A percentile compares a stretch with the other conserved stretches of the same genome.
Evolutionary conservation across 2,797 vertebrate genomes (phyloP).

Genomic region (Characodon lateralis): DNA sequence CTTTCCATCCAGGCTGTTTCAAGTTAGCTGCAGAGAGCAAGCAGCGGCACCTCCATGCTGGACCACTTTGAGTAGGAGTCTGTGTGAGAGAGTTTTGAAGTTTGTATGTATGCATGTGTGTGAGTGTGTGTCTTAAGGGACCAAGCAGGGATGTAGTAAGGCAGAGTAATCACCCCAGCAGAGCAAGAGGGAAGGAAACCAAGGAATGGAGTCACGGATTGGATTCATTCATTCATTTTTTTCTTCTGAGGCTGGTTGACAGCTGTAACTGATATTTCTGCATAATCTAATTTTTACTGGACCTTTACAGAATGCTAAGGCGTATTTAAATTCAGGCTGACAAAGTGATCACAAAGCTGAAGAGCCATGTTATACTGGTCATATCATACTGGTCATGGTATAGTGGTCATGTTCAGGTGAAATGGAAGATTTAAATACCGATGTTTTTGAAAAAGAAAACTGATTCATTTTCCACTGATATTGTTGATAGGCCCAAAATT

Average conservation of each 20-base stretch:
- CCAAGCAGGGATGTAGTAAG: constrained; percentile 62
- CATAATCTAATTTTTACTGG: background rate
- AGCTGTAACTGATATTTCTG: background rate
- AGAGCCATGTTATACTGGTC: background rate
- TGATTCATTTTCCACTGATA: background rate
- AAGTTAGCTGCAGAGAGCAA: constrained; percentile 33
- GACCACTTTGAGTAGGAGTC: constrained; percentile 24
- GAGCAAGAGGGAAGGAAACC: constrained; percentile 60
- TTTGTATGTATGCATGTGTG: constrained; percentile 32
- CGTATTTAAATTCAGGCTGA: background rate
- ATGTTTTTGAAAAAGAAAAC: background rate
- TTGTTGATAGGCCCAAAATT: no score
- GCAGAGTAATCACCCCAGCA: constrained; percentile 71
- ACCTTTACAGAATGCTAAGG: no score
- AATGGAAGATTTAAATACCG: background rate
- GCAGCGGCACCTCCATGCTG: constrained; percentile 46
- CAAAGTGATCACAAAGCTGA: background rate
- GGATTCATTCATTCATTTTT: constrained; percentile 20
- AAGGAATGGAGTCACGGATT: constrained; percentile 53
- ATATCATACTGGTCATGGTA: no score
- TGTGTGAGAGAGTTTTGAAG: constrained; percentile 32
- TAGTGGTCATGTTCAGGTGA: background rate
- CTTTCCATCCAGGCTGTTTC: constrained; percentile 37
- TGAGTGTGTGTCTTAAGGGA: constrained; percentile 59
- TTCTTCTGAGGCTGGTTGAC: background rate